Base-by-base conservation (phyloP, 2,113 vertebrate genomes). In the Camelus dromedarius region DNA sequence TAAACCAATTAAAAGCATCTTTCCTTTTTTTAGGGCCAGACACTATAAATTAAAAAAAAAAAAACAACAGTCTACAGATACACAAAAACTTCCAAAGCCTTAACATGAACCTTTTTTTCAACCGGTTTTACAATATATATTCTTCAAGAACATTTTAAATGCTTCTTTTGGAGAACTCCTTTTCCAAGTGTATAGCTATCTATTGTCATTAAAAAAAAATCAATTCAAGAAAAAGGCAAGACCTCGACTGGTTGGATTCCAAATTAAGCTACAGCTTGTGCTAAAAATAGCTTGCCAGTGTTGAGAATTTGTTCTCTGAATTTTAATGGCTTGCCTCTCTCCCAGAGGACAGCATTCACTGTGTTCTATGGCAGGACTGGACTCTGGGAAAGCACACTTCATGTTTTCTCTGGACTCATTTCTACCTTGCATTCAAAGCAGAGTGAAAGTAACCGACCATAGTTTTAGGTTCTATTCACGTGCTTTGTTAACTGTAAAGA, bases 211-310 rank as follows among this genome's bases (percentile, higher is more conserved):
- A 95, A 96, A 96, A 95, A 96, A 98, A 97, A 98, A 98, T 98
- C 98, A 97, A 98, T 96, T 98, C 10, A 38, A 97, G 60, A 79
- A 93, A 98, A 98, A 99, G 98, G 99, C 98, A 98, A 98, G 98
- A 98, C 98, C 99, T 99, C 97, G 98, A 98, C 98, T 98, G 98
- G 98, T 98, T 97, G 95, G 98, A 98, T 99, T 99, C 99, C 99
- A 99, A 99, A 99, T 99, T 99, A 99, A 99, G 98, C 99, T 98
- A 98, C 98, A 98, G 98, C 96, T 95, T 97, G 97, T 96, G 98
- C 99, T 99, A 99, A 99, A 99, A 99, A 99, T 99, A 99, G 99
- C 97, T 70, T 88, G 96, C 96, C 92, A 73, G 97, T 98, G 98
- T 97, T 94, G 98, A 99, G 98, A 98, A 98, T 98, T 97, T 99